Base-by-base conservation (phyloP, 2,888 invertebrate species). In the Drosophila mercatorum region DNA sequence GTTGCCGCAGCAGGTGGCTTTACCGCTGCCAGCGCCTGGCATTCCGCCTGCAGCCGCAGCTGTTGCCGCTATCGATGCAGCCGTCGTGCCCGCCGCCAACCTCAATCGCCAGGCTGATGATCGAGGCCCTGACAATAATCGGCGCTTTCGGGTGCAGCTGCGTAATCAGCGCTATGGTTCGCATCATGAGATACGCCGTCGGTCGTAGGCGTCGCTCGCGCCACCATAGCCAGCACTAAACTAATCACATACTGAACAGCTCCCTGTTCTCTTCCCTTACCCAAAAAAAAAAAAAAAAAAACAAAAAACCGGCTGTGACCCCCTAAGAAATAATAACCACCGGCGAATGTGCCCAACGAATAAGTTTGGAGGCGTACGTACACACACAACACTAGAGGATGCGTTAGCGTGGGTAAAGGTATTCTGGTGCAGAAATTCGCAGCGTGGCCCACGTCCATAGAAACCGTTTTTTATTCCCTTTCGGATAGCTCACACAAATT, bases 111-210 rank as follows among this genome's bases (percentile, higher is more conserved):
- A 72, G 38, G 34, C 74, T 4, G 89, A 90, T 17, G 88, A 89
- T 46, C 75, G 75, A 6, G 83, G 68, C 0, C 70, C 68, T 34
- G 84, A 90, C 8, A 85, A 80, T 17, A 90, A 80, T 74, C 84
- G 87, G 41, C 80, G 91, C 28, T 89, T 90, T 83, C 88, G 91
- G 43, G 78, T 89, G 61, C 91, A 90, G 72, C 72, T 90, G 75
- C 83, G 91, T 68, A 91, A 91, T 77, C 91, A 91, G 72, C 89
- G 91, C 34, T 83, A 81, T 72, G 88, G 88, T 28, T 90, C 91
- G 44, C 79, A 90, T 78, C 90, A 91, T 75, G 91, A 91, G 72
- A 91, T 91, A 22, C 88, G 91, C 66, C 88, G 91, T 70, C 81
- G 90, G n/a, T 72, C 81, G 47, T 87, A 84, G 53, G 11, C 58